Base-by-base conservation (phyloP, 2,797 vertebrate species). In the Tragelaphus eurycerus region DNA sequence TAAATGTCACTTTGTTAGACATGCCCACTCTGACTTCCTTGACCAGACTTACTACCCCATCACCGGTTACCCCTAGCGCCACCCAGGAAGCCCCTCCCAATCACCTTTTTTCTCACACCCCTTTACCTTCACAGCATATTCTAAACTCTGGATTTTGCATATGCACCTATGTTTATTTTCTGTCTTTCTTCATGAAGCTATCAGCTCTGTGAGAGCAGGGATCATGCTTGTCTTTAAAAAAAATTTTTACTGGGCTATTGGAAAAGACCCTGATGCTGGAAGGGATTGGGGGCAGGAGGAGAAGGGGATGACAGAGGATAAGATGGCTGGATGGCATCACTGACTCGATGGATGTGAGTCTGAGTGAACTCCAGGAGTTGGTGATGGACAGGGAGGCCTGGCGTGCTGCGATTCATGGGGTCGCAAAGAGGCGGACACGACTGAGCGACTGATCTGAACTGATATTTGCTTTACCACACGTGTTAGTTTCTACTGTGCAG, bases 61-160 rank as follows among this genome's bases (percentile, higher is more conserved):
- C 67, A 38, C 19, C 19, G 1, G 0, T 38, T 71, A 23, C 67
- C 34, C 34, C 34, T 13, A 23, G 34, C 0, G 0, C 67, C 67
- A 38, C 5, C 19, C 0, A 1, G 34, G 5, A 71, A 71, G 34
- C 19, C 67, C 67, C 19, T 71, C 34, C 55, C 55, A 6, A 2
- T 48, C 46, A 1, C 46, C 60, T 10, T 43, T 87, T n/a, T 11
- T 38, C 52, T 71, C 31, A 3, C 0, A 4, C 11, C 43, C 27
- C 23, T 84, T 90, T 31, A 52, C 59, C 64, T 59, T 79, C 15
- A 6, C 0, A 23, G 23, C 59, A 27, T 34, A 62, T 67, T 43
- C 29, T 54, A 76, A 93, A 83, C 64, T 78, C 62, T 27, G 43
- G 86, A 46, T 67, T 67, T 90, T 54, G 50, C n/a, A 16, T 29